A percentile compares a stretch with the other conserved stretches of the same genome.
phyloP scores from a whole-genome alignment of 2,888 invertebrate species.

The Acleris literana region DNA sequence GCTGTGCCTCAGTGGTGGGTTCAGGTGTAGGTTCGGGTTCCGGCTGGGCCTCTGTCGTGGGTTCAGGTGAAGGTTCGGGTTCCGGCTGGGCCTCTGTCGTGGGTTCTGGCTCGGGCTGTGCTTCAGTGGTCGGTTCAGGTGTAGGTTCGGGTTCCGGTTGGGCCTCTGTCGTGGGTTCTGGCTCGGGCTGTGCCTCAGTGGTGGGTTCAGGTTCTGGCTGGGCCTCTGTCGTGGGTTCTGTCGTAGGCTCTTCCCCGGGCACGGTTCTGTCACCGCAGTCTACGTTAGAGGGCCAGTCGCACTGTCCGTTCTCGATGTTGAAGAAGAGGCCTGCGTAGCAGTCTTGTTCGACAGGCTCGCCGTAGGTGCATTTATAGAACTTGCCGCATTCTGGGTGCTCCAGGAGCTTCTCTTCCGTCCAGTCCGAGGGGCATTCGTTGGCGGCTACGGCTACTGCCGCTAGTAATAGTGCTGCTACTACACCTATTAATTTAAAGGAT shows the following conservation, averaged over 20 bases:
- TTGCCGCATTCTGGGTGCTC: slow-evolving; percentile 83
- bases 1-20: not conserved
- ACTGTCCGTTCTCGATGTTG: slow-evolving; percentile 77
- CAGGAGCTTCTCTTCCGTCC: slow-evolving; percentile 75
- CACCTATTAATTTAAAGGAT: slow-evolving; percentile 6
- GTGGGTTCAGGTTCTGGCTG: not conserved
- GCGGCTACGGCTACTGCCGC: slow-evolving; percentile 47
- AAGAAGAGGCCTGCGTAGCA: slow-evolving; percentile 85
- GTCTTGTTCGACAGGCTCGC: slow-evolving; percentile 80
- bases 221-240: slow-evolving; percentile 35
- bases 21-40: not conserved
- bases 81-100: slow-evolving; percentile 11
- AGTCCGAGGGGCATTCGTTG: slow-evolving; percentile 61
- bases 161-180: slow-evolving; percentile 37
- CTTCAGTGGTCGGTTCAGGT: too few species aligned
- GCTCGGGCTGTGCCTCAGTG: slow-evolving; percentile 41
- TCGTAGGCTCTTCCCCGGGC: slow-evolving; percentile 41
- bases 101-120: not conserved
- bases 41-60: slow-evolving; percentile 12
- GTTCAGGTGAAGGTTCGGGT: slow-evolving; percentile 36
- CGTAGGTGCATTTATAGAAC: slow-evolving; percentile 87
- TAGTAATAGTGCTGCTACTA: slow-evolving; percentile 38
- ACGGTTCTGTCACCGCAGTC: slow-evolving; percentile 76
- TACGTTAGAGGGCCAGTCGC: slow-evolving; percentile 85
- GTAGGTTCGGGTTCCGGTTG: not conserved